These are phyloP conservation scores for Epinephelus fuscoguttatus DNA, from an alignment of 2,113 vertebrate species.

Conservation along the genomic window DNA sequence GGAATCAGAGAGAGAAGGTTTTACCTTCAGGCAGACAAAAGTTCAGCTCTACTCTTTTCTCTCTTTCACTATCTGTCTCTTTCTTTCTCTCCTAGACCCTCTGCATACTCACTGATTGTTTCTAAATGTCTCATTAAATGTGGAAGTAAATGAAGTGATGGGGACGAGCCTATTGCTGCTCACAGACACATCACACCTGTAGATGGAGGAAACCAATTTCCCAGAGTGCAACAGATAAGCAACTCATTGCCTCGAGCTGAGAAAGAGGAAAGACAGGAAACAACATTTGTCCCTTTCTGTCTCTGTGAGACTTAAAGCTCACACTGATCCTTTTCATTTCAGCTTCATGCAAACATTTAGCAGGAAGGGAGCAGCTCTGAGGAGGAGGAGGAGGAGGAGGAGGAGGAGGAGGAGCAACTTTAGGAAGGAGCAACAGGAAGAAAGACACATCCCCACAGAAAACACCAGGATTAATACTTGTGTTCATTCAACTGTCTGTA, in stretches of 20 bases:
- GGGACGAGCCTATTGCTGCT: not conserved
- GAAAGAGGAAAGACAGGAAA: not conserved
- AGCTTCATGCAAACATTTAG: not conserved
- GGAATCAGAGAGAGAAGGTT: slow-evolving; percentile 10
- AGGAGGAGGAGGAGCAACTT: not conserved
- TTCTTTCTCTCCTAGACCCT: not conserved
- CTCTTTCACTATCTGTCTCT: not conserved
- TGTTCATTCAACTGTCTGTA: not conserved
- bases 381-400: not conserved
- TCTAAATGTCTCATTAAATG: slow-evolving; percentile 25
- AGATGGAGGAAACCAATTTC: slow-evolving; percentile 39
- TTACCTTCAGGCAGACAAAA: not conserved
- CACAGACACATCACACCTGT: slow-evolving; percentile 27
- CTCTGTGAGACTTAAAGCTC: not conserved
- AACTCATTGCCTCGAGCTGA: not conserved
- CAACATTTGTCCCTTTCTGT: slow-evolving; percentile 4
- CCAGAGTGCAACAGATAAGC: slow-evolving; percentile 22
- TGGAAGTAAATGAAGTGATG: slow-evolving; percentile 28
- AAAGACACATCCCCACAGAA: not conserved
- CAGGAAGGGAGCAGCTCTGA: not conserved
- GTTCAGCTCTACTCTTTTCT: not conserved
- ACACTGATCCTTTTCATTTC: not conserved
- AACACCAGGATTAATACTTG: not conserved
- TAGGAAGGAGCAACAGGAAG: not conserved
- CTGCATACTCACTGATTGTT: slow-evolving; percentile 7